Evolutionary conservation across 1,140 invertebrate genomes (phyloP).

Genomic region (Lepidurus couesii): DNA sequence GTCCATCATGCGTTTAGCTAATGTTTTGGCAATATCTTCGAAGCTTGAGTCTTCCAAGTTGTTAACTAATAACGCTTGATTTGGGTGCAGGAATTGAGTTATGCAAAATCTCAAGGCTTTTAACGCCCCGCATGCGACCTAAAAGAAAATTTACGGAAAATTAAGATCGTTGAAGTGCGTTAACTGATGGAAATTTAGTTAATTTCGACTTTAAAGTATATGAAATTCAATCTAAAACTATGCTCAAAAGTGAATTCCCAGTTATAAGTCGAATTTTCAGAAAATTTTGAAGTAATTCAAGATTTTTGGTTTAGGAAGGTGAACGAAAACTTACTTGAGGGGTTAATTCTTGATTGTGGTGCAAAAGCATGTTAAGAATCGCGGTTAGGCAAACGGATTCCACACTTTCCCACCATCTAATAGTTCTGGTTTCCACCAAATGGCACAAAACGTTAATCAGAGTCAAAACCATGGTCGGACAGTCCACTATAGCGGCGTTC

Average conservation of each 20-base stretch:
- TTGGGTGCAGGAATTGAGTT: constrained; percentile 31
- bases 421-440: constrained; percentile 22
- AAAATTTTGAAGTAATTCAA: too few relatives aligned
- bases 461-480: constrained; percentile 10
- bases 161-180: neutral
- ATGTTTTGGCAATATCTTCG: constrained; percentile 56
- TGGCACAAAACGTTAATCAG: constrained; percentile 27
- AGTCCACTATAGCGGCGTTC: neutral
- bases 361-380: constrained; percentile 27
- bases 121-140: constrained; percentile 31
- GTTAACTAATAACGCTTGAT: constrained; percentile 54
- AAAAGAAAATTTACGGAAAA: constrained; percentile 3
- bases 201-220: neutral
- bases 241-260: neutral
- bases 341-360: constrained; percentile 18
- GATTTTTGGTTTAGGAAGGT: too few relatives aligned
- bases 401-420: constrained; percentile 31
- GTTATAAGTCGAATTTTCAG: too few relatives aligned
- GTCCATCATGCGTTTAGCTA: constrained; percentile 63
- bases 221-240: neutral
- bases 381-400: constrained; percentile 27
- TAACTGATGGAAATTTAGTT: neutral
- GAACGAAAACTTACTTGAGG: constrained; percentile 15
- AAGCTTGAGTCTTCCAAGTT: constrained; percentile 56
- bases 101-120: constrained; percentile 32